Evolutionary conservation across 2,888 invertebrate species (phyloP), one percentile per base, ranked within the genome.

Genomic region (Netelia virgata): DNA sequence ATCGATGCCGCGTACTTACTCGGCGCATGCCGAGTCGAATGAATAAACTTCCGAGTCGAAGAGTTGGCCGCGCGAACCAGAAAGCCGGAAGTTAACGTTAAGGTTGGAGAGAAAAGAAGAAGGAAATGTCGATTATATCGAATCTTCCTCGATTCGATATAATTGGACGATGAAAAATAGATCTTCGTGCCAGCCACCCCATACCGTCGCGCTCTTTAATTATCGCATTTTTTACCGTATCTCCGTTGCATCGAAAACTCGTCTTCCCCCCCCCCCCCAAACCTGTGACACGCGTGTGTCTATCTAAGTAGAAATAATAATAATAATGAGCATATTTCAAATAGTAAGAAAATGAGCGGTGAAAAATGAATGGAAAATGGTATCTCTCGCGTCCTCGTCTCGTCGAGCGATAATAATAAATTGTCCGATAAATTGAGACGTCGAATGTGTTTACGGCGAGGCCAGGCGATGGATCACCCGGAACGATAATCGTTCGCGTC

Each of bases 401-500:
- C 28, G 28, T 23, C 23, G 1, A 18, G 50, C 23, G 23, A 23
- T 53, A 23, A 53, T 53, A 70, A 28, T 28, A 28, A 28, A 28
- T 28, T 23, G 23, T 23, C 3, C 2, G 5, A 6, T 14, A 14
- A 47, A 20, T 63, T 70, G 1, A 14, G 11, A 18, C 20, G 47
- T 63, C 92, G 92, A 28, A 28, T 28, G 28, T 28, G 28, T 28
- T 28, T 28, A 28, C 28, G 28, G 28, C 28, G 28, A 28, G 28
- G 28, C 14, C 93, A 97, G 97, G 97, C 68, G 95, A 95, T 23
- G 96, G 96, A 91, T 96, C 96, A 88, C 97, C 97, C 20, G 98
- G 98, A 0, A 97, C 97, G 0, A 96, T 98, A 82, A 96, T 98
- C 28, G 98, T 98, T 0, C 95, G 98, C 23, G 98, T 98, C 1